A percentile compares a stretch with the other conserved stretches of the same genome.
phyloP scores from a whole-genome alignment of 1,140 invertebrate genomes.

The Anoplophora glabripennis region DNA sequence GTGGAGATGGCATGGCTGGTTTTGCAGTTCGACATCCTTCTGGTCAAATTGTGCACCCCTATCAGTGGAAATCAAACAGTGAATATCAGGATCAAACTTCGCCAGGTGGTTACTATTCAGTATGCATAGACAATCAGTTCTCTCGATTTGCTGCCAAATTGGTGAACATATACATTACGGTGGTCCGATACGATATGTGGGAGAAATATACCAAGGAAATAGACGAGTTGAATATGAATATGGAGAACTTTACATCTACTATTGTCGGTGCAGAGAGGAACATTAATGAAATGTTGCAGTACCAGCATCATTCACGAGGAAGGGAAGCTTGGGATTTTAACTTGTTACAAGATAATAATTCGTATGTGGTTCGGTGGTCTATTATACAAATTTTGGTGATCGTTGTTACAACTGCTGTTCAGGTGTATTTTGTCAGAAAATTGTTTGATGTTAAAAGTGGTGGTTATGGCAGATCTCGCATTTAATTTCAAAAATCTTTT shows the following conservation, averaged over 20 bases:
- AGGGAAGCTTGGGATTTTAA: conserved; percentile 79
- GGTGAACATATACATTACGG: conserved; percentile 90
- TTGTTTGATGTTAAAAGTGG: conserved; percentile 76
- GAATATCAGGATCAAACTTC: conserved; percentile 83
- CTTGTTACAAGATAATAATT: conserved; percentile 77
- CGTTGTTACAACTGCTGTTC: conserved; percentile 67
- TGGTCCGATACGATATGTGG: conserved; percentile 93
- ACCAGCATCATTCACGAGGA: conserved; percentile 74
- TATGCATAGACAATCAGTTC: conserved; percentile 94
- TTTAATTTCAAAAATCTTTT: no score
- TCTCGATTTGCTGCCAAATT: conserved; percentile 88
- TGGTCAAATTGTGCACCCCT: conserved; percentile 81
- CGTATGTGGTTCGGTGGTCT: conserved; percentile 84
- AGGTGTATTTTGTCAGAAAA: conserved; percentile 87
- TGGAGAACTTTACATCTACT: conserved; percentile 82
- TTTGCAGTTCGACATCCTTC: conserved; percentile 85
- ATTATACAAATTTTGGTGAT: conserved; percentile 82
- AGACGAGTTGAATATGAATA: conserved; percentile 80
- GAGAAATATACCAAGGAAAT: conserved; percentile 87
- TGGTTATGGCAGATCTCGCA: conserved; percentile 53
- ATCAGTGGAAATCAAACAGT: conserved; percentile 81
- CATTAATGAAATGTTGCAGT: conserved; percentile 81
- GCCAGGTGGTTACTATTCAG: conserved; percentile 82
- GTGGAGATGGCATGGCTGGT: conserved; percentile 89
- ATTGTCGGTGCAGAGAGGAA: conserved; percentile 76